A percentile compares a stretch with the other conserved stretches of the same genome.
Evolutionary conservation across 2,888 invertebrate genomes (phyloP).

Genomic region (Trichogramma dendrolimi): DNA sequence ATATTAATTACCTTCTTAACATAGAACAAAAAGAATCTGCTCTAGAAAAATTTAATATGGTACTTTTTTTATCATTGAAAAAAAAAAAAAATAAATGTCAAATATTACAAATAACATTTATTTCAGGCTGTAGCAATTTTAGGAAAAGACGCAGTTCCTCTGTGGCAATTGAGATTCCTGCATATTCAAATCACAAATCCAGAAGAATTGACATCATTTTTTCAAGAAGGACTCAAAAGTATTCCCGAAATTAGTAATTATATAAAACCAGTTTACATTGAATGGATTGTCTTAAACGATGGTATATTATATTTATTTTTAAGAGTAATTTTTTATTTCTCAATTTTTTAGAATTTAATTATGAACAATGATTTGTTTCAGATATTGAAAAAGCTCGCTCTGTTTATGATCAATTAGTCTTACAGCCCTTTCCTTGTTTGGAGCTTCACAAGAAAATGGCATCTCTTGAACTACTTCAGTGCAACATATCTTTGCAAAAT

Average conservation of each 20-base stretch:
- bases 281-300: conserved; percentile 57
- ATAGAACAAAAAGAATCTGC: conserved; percentile 50
- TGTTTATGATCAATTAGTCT: conserved; percentile 60
- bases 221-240: conserved; percentile 53
- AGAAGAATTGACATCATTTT: conserved; percentile 50
- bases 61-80: conserved; percentile 21
- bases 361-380: conserved; percentile 20
- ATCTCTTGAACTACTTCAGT: conserved; percentile 51
- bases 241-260: conserved; percentile 54
- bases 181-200: conserved; percentile 45
- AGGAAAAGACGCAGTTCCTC: conserved; percentile 49
- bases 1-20: conserved; percentile 53
- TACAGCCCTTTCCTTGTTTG: conserved; percentile 59
- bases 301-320: conserved; percentile 32
- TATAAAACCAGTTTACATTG: conserved; percentile 61
- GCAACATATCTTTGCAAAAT: conserved; percentile 43
- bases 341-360: background rate
- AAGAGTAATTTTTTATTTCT: background rate
- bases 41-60: conserved; percentile 50
- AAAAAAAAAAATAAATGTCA: background rate
- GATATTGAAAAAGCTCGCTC: conserved; percentile 60
- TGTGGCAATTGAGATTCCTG: conserved; percentile 53
- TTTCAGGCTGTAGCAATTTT: conserved; percentile 45
- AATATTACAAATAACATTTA: conserved; percentile 1
- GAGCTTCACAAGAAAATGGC: conserved; percentile 63